phyloP scores from a whole-genome alignment of 1,140 invertebrate species.

The Drosophila bifasciata region DNA sequence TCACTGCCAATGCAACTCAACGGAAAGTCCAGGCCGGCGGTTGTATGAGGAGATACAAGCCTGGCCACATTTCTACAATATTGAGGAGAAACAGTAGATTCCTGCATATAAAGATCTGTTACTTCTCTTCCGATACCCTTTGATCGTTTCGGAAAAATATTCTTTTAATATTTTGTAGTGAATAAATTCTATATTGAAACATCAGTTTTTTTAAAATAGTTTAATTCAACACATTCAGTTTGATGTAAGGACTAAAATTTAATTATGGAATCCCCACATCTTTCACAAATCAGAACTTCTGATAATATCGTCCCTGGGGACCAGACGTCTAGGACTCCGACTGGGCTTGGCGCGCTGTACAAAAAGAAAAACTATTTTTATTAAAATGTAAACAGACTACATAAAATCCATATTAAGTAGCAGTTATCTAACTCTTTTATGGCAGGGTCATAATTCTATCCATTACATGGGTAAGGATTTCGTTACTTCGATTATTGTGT shows the following conservation, averaged over 20 bases:
- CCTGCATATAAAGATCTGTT: background rate
- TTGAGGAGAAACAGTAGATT: slow-evolving; percentile 50
- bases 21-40: slow-evolving; percentile 77
- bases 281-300: slow-evolving; percentile 9
- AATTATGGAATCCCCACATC: slow-evolving; percentile 54
- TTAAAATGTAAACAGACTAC: background rate
- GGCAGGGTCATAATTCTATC: too few relatives aligned
- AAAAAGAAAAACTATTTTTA: slow-evolving; percentile 8
- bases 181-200: background rate
- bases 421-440: background rate
- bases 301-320: slow-evolving; percentile 8
- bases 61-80: slow-evolving; percentile 78
- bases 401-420: background rate
- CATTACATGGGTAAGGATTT: background rate
- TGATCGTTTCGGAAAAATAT: slow-evolving; percentile 29
- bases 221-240: slow-evolving; percentile 28
- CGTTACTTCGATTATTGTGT: too few relatives aligned
- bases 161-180: background rate
- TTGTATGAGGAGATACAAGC: slow-evolving; percentile 80
- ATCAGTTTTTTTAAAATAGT: slow-evolving; percentile 34
- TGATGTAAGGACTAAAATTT: slow-evolving; percentile 35
- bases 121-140: slow-evolving; percentile 19
- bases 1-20: slow-evolving; percentile 85
- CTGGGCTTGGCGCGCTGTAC: slow-evolving; percentile 51
- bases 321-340: slow-evolving; percentile 57